A percentile compares a stretch with the other conserved stretches of the same genome.
Conservation (phyloP, 2,888 invertebrate genomes). For the Empis livida region DNA sequence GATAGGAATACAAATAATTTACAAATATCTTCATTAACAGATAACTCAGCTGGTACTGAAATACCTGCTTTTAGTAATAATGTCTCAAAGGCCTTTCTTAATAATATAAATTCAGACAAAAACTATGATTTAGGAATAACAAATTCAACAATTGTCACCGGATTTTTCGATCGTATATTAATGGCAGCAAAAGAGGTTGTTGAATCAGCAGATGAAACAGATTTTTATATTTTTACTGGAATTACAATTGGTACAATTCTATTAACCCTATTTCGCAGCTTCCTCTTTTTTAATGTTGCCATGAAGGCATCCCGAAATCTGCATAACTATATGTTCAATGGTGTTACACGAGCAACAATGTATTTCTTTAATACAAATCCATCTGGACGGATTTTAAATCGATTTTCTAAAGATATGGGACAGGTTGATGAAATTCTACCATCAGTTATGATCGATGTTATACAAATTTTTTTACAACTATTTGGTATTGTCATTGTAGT, state of each 20-base stretch:
- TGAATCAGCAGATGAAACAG: slow-evolving; percentile 12
- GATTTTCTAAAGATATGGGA: slow-evolving; percentile 82
- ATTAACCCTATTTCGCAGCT: slow-evolving; percentile 32
- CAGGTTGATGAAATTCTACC: slow-evolving; percentile 38
- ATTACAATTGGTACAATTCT: slow-evolving; percentile 36
- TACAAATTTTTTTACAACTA: slow-evolving; percentile 67
- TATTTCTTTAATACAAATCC: slow-evolving; percentile 82
- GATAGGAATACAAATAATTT: neutral
- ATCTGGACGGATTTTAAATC: slow-evolving; percentile 67
- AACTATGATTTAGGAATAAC: too few species aligned
- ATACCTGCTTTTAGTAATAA: neutral
- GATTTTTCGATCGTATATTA: too few species aligned
- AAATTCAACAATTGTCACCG: too few species aligned
- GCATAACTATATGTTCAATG: slow-evolving; percentile 75
- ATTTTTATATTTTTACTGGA: slow-evolving; percentile 39
- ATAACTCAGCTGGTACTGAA: neutral
- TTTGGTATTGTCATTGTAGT: slow-evolving; percentile 71
- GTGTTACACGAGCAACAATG: slow-evolving; percentile 68
- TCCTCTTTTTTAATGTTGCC: slow-evolving; percentile 42
- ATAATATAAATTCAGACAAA: too few species aligned
- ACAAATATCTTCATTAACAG: too few species aligned
- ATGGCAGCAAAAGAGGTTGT: too few species aligned
- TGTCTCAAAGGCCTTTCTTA: neutral
- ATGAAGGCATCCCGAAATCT: slow-evolving; percentile 65
- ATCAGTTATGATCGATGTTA: slow-evolving; percentile 34